Evolutionary conservation across 2,113 vertebrate species (phyloP), one percentile per base, ranked within the genome.

Genomic region (Platysteira castanea): DNA sequence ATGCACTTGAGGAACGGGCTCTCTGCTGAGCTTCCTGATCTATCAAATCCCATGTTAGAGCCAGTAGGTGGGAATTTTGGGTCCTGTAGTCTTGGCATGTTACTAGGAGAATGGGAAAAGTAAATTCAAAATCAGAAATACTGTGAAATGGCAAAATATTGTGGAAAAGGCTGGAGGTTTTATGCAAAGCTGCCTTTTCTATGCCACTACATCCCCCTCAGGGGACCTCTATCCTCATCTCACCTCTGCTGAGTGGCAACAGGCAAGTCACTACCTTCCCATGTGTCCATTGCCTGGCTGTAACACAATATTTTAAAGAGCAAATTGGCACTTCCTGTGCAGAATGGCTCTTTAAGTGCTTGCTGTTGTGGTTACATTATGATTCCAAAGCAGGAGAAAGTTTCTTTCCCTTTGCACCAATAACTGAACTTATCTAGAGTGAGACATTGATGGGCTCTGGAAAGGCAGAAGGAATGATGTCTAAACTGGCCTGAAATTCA

Each of bases 401-500:
- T 64, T 96, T 73, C 63, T 85, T 83, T 79, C 33, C 28, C 37
- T 69, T 79, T 73, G 75, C 57, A 86, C 47, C 47, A n/a, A 39
- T 56, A 70, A 88, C 16, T 64, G 33, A 59, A 35, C 46, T 84
- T 63, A 67, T 16, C 28, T 79, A 67, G 60, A 96, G 49, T 37
- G 75, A 80, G 50, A 86, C 53, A 26, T 60, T 81, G 85, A 93
- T 64, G 71, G 39, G n/a, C 37, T 71, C 50, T 85, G 90, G 85
- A 86, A 89, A 71, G 44, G 69, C 49, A 91, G 65, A 28, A 68
- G 44, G 22, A 91, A 21, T 20, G 17, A 52, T n/a, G 44, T 67
- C 63, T 76, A 88, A 85, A 94, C 30, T 70, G 67, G 63, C 82
- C 75, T 88, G 71, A 88, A 94, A 93, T 70, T 77, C 85, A 92